phyloP scores from a whole-genome alignment of 1,140 invertebrate species.

The Brachionus calyciflorus region DNA sequence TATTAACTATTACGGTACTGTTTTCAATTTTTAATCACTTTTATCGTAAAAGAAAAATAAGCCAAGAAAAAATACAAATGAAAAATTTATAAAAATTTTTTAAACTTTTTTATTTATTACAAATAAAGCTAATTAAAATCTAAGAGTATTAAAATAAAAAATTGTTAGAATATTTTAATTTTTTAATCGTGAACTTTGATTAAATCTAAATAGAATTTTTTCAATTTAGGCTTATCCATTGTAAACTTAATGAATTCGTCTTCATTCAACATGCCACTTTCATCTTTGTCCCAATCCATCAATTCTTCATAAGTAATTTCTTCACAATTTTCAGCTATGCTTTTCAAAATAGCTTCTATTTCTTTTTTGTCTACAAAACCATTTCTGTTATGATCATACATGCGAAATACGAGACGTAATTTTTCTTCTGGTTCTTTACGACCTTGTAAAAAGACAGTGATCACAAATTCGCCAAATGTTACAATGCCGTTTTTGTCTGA shows the following conservation, averaged over 20 bases:
- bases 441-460: slow-evolving; percentile 15
- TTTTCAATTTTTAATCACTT: too few species aligned
- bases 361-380: slow-evolving; percentile 24
- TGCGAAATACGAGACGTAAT: slow-evolving; percentile 23
- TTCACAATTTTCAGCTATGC: not conserved
- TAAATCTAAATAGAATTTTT: slow-evolving; percentile 24
- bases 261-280: not conserved
- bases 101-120: too few species aligned
- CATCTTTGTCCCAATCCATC: not conserved
- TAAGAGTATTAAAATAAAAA: too few species aligned
- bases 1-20: too few species aligned
- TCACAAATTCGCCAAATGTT: slow-evolving; percentile 31
- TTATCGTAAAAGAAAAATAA: too few species aligned
- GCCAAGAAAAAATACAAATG: too few species aligned
- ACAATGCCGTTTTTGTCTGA: slow-evolving; percentile 20
- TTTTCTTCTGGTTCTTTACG: slow-evolving; percentile 37
- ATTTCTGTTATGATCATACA: slow-evolving; percentile 35
- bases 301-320: slow-evolving; percentile 19
- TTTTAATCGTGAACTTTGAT: slow-evolving; percentile 10
- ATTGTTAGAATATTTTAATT: not conserved
- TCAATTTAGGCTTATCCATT: not conserved
- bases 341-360: slow-evolving; percentile 28
- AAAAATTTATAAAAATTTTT: too few species aligned
- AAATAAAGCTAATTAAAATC: too few species aligned
- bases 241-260: slow-evolving; percentile 26